Conservation (phyloP, 1,140 invertebrate genomes). For the Batillaria attramentaria region DNA sequence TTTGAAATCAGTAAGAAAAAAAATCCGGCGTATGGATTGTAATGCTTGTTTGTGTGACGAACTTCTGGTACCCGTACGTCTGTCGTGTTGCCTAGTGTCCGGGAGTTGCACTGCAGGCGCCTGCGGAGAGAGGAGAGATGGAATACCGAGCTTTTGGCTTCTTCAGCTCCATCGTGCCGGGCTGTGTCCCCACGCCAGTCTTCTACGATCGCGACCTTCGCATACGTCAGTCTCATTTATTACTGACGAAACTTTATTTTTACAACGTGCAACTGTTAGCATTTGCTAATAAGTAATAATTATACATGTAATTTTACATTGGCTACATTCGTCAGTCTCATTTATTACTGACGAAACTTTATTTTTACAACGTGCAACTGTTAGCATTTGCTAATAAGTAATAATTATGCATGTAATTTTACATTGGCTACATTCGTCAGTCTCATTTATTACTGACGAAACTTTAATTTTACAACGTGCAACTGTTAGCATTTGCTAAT, state of each 20-base stretch:
- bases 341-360: neutral
- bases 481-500: neutral
- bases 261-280: neutral
- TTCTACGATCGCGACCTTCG: constrained; percentile 39
- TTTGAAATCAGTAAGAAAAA: neutral
- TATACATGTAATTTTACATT: too few species aligned
- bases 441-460: neutral
- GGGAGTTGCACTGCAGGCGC: constrained; percentile 41
- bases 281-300: neutral
- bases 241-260: neutral
- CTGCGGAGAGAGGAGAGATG: constrained; percentile 31
- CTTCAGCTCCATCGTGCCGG: constrained; percentile 40
- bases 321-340: neutral
- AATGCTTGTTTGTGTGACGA: too few species aligned
- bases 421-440: neutral
- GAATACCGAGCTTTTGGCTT: constrained; percentile 45
- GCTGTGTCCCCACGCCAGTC: constrained; percentile 42
- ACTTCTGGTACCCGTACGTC: neutral
- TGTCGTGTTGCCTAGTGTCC: constrained; percentile 40
- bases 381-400: neutral
- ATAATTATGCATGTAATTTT: too few species aligned
- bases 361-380: neutral
- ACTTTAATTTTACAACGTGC: neutral
- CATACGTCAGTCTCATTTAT: constrained; percentile 29
- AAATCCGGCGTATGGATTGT: too few species aligned